phyloP scores from a whole-genome alignment of 1,140 invertebrate species.

The Eulimnadia texana region DNA sequence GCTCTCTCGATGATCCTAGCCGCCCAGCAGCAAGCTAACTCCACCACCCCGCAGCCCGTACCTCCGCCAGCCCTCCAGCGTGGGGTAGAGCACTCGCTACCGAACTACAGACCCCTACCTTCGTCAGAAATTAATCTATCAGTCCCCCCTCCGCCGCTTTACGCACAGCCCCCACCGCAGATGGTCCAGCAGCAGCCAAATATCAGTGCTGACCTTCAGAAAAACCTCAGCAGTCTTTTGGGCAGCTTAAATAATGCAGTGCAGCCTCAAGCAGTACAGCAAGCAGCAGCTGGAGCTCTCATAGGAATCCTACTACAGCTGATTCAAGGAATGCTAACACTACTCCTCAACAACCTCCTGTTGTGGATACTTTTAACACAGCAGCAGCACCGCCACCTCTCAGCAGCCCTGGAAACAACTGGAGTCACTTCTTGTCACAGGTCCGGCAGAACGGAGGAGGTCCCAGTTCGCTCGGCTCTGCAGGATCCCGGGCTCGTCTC shows the following conservation, averaged over 20 bases:
- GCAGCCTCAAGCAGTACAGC: slow-evolving; percentile 5
- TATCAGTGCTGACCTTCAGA: slow-evolving; percentile 15
- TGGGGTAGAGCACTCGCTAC: too few relatives aligned
- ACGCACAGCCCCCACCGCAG: too few relatives aligned
- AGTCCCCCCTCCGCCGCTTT: not conserved
- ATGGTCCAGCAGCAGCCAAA: too few relatives aligned
- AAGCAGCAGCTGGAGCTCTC: slow-evolving; percentile 12
- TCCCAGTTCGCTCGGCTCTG: slow-evolving; percentile 5
- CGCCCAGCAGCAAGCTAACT: slow-evolving; percentile 5
- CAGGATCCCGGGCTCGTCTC: slow-evolving; percentile 3
- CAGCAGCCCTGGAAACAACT: not conserved
- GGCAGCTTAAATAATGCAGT: slow-evolving; percentile 7
- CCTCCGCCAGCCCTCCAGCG: not conserved
- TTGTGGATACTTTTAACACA: not conserved
- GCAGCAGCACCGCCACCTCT: not conserved
- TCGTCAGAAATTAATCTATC: not conserved
- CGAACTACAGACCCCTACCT: too few relatives aligned
- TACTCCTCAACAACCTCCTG: not conserved
- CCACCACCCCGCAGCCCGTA: too few relatives aligned
- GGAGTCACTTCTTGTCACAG: not conserved
- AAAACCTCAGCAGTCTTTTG: slow-evolving; percentile 9
- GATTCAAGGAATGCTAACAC: not conserved
- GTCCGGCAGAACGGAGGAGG: not conserved
- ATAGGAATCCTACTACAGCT: slow-evolving; percentile 7
- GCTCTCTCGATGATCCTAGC: slow-evolving; percentile 11